A percentile compares a stretch with the other conserved stretches of the same genome.
These are phyloP conservation scores for Agrochola lychnidis DNA, from an alignment of 2,888 invertebrate species.

Conservation along the genomic window DNA sequence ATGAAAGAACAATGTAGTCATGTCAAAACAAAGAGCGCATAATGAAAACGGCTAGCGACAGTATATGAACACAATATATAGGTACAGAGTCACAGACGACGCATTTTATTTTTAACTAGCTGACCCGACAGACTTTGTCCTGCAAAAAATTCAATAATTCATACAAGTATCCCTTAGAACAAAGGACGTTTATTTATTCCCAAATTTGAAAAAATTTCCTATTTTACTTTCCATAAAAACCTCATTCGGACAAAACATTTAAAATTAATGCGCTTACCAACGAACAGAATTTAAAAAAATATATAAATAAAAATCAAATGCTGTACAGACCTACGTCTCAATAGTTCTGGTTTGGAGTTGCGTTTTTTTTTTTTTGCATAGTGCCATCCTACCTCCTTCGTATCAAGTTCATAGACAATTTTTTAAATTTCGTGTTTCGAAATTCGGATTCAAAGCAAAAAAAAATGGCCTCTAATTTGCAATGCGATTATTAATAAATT, in stretches of 20 bases:
- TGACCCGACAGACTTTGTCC: neutral
- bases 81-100: slow-evolving; percentile 11
- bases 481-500: neutral
- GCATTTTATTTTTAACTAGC: slow-evolving; percentile 4
- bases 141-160: neutral
- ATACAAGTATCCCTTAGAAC: neutral
- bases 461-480: neutral
- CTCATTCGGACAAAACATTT: neutral
- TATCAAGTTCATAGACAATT: neutral
- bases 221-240: neutral
- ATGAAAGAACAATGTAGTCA: slow-evolving; percentile 59
- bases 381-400: slow-evolving; percentile 2
- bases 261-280: neutral
- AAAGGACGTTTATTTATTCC: too few relatives aligned
- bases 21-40: slow-evolving; percentile 61
- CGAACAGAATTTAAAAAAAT: too few relatives aligned
- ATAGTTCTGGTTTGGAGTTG: neutral
- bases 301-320: too few relatives aligned
- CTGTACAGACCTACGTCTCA: neutral
- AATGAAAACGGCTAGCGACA: slow-evolving; percentile 32
- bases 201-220: neutral
- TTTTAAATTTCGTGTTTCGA: neutral
- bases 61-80: slow-evolving; percentile 47
- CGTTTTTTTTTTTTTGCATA: slow-evolving; percentile 1
- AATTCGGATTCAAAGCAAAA: neutral